Base-by-base conservation (phyloP, 2,888 invertebrate genomes). In the Pseudeuparius sepicola region DNA sequence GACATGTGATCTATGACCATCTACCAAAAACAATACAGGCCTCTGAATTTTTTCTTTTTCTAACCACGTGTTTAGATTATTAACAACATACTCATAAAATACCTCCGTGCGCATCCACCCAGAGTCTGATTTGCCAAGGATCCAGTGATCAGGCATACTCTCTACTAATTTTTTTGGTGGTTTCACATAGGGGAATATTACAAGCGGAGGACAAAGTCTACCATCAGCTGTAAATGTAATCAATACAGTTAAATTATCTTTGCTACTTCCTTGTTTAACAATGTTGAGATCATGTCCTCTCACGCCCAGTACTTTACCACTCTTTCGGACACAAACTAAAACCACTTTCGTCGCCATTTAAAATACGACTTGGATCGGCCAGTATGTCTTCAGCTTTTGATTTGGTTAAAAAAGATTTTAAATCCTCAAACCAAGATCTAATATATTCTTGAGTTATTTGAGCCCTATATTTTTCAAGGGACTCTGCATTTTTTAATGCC, bases 281-380 rank as follows among this genome's bases (percentile, higher is more conserved):
- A 20, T 20, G n/a, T 20, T 7, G 7, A 20, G 20, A 20, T n/a
- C n/a, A 11, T 31, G 14, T 9, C 17, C 31, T 11, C 5, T 23
- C 24, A 33, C 4, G 24, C 16, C 46, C 18, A 3, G 16, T 23
- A 37, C 28, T 28, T 28, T 44, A 7, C 42, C 44, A 9, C 40
- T 40, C 23, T 43, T 42, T n/a, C n/a, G 41, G 43, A 38, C 54
- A 53, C 5, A 58, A 37, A 26, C 43, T 41, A 37, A 56, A 56
- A 24, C 50, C 48, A 7, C 51, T 47, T 41, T 56, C 57, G 34
- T 56, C 53, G n/a, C 48, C 51, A 39, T 56, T 54, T 4, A 53
- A 48, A 14, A 53, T 49, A 26, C 50, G 39, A 36, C 36, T 34
- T 3, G 50, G 48, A 25, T 47, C 34, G 5, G 16, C 33, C 13